Evolutionary conservation across 2,113 vertebrate species (phyloP), one percentile per base, ranked within the genome.

Genomic region (Odocoileus virginianus): DNA sequence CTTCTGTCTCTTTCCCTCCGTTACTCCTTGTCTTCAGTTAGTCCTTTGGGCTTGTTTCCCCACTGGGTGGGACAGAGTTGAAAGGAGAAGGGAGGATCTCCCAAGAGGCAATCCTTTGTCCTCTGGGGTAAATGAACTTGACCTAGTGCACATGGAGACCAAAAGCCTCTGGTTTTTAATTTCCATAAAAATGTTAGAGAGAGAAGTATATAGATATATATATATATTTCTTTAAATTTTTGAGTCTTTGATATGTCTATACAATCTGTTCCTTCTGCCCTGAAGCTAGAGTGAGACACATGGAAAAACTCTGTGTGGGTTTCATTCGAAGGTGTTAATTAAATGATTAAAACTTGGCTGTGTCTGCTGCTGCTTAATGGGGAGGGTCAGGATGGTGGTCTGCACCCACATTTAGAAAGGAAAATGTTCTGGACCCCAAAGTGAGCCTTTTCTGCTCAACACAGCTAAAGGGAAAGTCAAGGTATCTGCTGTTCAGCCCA

Each of bases 181-280:
- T 97, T 95, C 95, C 97, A 92, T 95, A 95, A 97, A 94, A 95
- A 96, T 89, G 85, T 98, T 97, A 98, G 97, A 98, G 12, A 87
- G 7, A 97, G 92, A 97, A 96, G 94, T 95, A 47, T 67, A 50
- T 98, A 67, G 96, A 96, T 96, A 88, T 58, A 81, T 96, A 96
- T 97, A 98, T 98, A 98, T 98, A 86, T 98, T 98, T 98, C 98
- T 98, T 98, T 98, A 98, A 98, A 97, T 95, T 99, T 99, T 98
- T 95, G 97, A 98, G 98, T 99, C 98, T 99, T 98, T 98, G 98
- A 98, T 93, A 87, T 94, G 60, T 96, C 87, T 36, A 47, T 91
- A 97, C 36, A 97, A 95, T 78, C 43, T 88, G 97, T 97, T 97
- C 98, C 96, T 89, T 98, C 91, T 98, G 95, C 98, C 40, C 98